phyloP scores from a whole-genome alignment of 2,113 vertebrate species.

The Coryphaenoides rupestris region DNA sequence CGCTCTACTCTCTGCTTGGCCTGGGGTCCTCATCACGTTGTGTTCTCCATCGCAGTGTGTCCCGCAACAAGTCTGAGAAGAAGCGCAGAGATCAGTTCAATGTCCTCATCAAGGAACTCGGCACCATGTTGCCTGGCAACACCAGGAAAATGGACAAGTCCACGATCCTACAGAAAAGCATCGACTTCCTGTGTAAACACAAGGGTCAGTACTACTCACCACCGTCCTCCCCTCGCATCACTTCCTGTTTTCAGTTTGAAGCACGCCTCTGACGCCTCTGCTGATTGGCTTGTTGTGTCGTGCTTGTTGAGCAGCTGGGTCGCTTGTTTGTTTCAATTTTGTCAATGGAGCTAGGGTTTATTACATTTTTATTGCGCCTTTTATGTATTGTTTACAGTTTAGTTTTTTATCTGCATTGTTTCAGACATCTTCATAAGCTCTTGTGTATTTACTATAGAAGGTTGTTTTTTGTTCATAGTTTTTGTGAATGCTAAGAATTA shows the following conservation, averaged over 20 bases:
- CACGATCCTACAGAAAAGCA: constrained; percentile 97
- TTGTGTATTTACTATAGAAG: no score
- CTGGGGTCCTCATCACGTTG: neutral
- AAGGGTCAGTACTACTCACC: constrained; percentile 77
- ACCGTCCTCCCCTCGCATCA: no score
- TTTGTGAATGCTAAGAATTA: no score
- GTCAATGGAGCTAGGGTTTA: neutral
- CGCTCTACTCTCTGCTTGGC: no score
- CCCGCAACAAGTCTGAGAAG: constrained; percentile 98
- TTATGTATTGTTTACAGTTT: constrained; percentile 5
- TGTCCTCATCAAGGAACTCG: constrained; percentile 98
- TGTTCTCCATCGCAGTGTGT: constrained; percentile 74
- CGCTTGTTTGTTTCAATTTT: neutral
- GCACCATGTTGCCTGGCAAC: constrained; percentile 97
- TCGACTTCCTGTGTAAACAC: constrained; percentile 98
- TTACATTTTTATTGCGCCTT: constrained; percentile 14
- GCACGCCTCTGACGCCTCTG: no score
- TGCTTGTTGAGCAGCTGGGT: no score
- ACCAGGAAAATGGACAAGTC: constrained; percentile 99
- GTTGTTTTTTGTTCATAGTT: no score
- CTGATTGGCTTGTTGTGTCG: no score
- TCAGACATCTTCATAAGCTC: no score
- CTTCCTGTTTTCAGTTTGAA: no score
- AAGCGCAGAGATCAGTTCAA: constrained; percentile 98
- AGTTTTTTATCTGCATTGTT: no score